These are phyloP conservation scores for Heterodera carotae DNA, from an alignment of 1,140 invertebrate species.

Conservation along the genomic window DNA sequence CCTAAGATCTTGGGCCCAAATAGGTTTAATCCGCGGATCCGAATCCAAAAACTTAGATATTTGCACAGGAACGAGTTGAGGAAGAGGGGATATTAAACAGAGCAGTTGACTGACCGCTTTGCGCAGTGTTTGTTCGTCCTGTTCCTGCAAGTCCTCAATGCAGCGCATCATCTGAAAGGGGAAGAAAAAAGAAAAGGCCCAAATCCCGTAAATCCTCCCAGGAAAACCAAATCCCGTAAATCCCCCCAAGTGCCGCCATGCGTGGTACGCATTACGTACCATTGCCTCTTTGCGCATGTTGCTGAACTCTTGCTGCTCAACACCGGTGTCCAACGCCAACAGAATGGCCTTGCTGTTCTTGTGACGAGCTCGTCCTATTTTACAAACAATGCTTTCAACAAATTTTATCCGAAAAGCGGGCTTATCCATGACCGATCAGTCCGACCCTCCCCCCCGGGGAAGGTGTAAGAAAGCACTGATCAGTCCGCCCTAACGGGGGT, in stretches of 20 bases:
- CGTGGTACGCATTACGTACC: no score
- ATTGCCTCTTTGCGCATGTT: slow-evolving; percentile 51
- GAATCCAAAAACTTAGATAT: no score
- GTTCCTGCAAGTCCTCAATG: slow-evolving; percentile 30
- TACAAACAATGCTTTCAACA: not conserved
- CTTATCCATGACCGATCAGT: no score
- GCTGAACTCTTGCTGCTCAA: slow-evolving; percentile 44
- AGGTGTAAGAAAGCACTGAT: no score
- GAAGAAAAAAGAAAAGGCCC: not conserved
- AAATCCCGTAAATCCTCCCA: not conserved
- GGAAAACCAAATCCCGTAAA: no score
- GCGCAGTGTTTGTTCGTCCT: slow-evolving; percentile 20
- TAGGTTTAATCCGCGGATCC: no score
- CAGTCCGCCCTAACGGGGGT: no score
- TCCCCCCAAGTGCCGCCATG: not conserved
- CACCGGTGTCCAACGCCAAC: slow-evolving; percentile 39
- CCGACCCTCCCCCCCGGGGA: no score
- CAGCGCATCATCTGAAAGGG: slow-evolving; percentile 29
- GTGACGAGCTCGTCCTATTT: slow-evolving; percentile 49
- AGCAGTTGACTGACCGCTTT: not conserved
- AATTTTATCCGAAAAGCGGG: no score
- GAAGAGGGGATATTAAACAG: no score
- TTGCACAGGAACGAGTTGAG: no score
- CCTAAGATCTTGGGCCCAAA: no score
- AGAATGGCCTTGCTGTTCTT: slow-evolving; percentile 41